phyloP scores from a whole-genome alignment of 1,140 invertebrate genomes.

The Heliothis subflexa region DNA sequence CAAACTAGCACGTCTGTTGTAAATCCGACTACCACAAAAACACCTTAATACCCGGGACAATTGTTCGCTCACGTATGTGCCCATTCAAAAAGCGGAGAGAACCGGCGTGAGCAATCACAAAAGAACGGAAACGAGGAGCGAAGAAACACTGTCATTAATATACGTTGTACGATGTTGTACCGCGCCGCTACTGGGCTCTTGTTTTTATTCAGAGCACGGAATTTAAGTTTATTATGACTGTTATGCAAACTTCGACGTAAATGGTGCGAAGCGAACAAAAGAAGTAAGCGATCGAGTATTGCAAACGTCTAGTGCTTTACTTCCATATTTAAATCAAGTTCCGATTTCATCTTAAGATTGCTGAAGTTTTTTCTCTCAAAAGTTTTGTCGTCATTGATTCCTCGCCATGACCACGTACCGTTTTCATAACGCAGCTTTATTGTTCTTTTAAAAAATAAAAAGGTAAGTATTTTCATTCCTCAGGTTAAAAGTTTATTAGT shows the following conservation, averaged over 20 bases:
- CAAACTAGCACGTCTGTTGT: slow-evolving; percentile 43
- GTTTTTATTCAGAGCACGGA: slow-evolving; percentile 64
- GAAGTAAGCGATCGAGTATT: slow-evolving; percentile 39
- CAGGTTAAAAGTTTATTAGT: slow-evolving; percentile 24
- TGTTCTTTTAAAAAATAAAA: slow-evolving; percentile 31
- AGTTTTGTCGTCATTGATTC: slow-evolving; percentile 36
- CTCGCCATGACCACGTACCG: slow-evolving; percentile 10
- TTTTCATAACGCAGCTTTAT: slow-evolving; percentile 16
- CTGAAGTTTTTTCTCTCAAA: slow-evolving; percentile 35
- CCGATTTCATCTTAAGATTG: slow-evolving; percentile 35
- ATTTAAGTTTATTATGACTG: slow-evolving; percentile 43
- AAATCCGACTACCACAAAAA: slow-evolving; percentile 64
- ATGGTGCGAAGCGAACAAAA: slow-evolving; percentile 46
- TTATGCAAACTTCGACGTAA: slow-evolving; percentile 40
- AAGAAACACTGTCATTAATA: slow-evolving; percentile 80
- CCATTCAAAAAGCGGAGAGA: slow-evolving; percentile 68
- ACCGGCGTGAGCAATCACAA: slow-evolving; percentile 74
- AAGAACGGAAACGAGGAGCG: slow-evolving; percentile 76
- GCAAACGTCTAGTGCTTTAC: slow-evolving; percentile 23
- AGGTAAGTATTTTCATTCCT: slow-evolving; percentile 15
- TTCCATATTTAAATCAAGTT: slow-evolving; percentile 45
- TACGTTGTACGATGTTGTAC: slow-evolving; percentile 70
- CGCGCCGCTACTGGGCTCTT: slow-evolving; percentile 60
- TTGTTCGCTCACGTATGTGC: slow-evolving; percentile 73
- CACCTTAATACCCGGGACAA: slow-evolving; percentile 70